Base-by-base conservation (phyloP, 2,113 vertebrate species). In the Vulpes vulpes region DNA sequence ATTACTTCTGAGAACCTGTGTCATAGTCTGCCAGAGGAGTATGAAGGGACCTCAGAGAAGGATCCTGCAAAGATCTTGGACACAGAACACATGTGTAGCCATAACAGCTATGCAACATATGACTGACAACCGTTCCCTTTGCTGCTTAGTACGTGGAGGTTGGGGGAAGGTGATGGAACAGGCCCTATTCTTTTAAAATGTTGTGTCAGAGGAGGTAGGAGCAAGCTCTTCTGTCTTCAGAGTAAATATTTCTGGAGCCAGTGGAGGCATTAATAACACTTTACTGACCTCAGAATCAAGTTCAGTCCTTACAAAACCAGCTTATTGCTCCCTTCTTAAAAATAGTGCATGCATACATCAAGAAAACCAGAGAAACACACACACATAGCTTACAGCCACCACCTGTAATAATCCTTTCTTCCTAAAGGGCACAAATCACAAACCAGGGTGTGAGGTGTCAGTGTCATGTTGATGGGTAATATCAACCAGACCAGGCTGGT, bases 251-350 rank as follows among this genome's bases (percentile, higher is more conserved):
- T 85, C 90, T 92, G 69, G 86, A 92, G 32, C 25, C 19, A 43
- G 17, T 23, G 1, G 73, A 96, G 30, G 51, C 74, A 32, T 65
- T 83, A 15, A 23, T 80, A 87, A 69, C 17, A 86, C 35, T 71
- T 74, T 51, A 67, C 32, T 76, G 74, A 90, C 60, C 76, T 84
- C 32, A 84, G 53, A 65, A 92, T 19, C 73, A n/a, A 91, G 79
- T 51, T 87, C 71, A 76, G 23, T 57, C 83, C 81, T 92, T 97
- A 51, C 76, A 90, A 91, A 94, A 94, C 59, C 11, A 57, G 16
- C 16, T 94, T 49, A 89, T 82, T 57, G 8, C 60, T 67, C 25
- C n/a, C 65, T 23, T 78, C 55, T 71, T 71, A 64, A 38, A 64
- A n/a, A 23, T 11, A 5, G 5, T 57, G 1, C 15, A 51, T 1